Evolutionary conservation across 2,888 invertebrate species (phyloP), one percentile per base, ranked within the genome.

Genomic region (Synergus umbraculus): DNA sequence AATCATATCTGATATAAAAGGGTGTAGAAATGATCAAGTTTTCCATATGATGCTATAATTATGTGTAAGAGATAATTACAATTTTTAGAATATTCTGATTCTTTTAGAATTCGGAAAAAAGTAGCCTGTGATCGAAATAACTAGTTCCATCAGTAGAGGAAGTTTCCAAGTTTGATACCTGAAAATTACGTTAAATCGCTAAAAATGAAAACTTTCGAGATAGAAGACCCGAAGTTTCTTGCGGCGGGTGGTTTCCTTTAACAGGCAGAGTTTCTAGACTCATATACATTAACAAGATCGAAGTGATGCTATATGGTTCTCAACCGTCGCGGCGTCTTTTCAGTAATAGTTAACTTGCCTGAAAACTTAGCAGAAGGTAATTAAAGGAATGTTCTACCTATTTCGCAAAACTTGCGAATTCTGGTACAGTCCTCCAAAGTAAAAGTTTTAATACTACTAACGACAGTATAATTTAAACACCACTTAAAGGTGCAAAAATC

Each of bases 291-390:
- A 54, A 54, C n/a, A 15, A 54, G 54, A 54, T 54, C n/a, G 54
- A 54, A n/a, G n/a, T 9, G 54, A 54, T 54, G 54, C 54, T 54
- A 54, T 54, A n/a, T 54, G 54, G n/a, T 54, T n/a, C 54, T n/a
- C 8, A 54, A 54, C n/a, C 54, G 54, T 54, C n/a, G 9, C 54
- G 5, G n/a, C n/a, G 54, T 54, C 54, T n/a, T 9, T 9, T n/a
- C 54, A 54, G n/a, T 54, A n/a, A 54, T 54, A n/a, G 54, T 54
- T n/a, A 54, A 54, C 54, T 54, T 54, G 54, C n/a, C 54, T n/a
- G n/a, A 54, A 54, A 54, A 54, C 54, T 54, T n/a, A 54, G 54
- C 54, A 8, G n/a, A 54, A 54, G 54, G 54, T 54, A 54, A 54
- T n/a, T 54, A 54, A n/a, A 54, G 54, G 54, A 54, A 54, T 54